Evolutionary conservation across 1,140 invertebrate genomes (phyloP).

Genomic region (Thaumatotibia leucotreta): DNA sequence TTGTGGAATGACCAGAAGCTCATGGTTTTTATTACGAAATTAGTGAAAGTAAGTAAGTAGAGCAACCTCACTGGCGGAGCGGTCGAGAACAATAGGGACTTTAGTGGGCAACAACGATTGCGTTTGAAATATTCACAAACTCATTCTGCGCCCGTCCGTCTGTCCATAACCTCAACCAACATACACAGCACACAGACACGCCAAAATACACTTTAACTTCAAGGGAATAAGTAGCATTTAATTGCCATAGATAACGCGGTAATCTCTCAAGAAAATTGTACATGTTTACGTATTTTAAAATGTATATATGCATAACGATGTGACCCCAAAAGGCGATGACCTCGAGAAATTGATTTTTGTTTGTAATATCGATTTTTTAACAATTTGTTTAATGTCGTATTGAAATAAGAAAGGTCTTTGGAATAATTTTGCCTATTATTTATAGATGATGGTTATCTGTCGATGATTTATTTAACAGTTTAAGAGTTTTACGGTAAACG

Average conservation of each 20-base stretch:
- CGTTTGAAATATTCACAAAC: constrained; percentile 67
- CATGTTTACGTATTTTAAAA: constrained; percentile 24
- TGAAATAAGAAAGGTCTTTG: background rate
- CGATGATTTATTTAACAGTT: background rate
- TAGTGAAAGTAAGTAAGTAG: constrained; percentile 24
- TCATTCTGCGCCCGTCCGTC: constrained; percentile 47
- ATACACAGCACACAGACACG: background rate
- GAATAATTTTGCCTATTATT: background rate
- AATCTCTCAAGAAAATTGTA: background rate
- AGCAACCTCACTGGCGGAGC: constrained; percentile 21
- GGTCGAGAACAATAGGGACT: constrained; percentile 50
- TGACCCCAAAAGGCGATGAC: constrained; percentile 32
- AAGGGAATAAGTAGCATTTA: background rate
- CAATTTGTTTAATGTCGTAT: background rate
- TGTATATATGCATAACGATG: constrained; percentile 47
- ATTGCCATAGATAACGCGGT: background rate
- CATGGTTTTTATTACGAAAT: no score
- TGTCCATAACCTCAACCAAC: constrained; percentile 31
- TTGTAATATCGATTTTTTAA: constrained; percentile 16
- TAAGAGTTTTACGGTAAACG: background rate
- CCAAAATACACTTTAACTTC: constrained; percentile 18
- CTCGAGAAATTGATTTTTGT: constrained; percentile 38
- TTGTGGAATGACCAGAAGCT: no score
- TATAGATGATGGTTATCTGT: background rate
- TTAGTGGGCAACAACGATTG: constrained; percentile 58